Evolutionary conservation across 2,113 vertebrate species (phyloP).

Genomic region (Seriola quinqueradiata): DNA sequence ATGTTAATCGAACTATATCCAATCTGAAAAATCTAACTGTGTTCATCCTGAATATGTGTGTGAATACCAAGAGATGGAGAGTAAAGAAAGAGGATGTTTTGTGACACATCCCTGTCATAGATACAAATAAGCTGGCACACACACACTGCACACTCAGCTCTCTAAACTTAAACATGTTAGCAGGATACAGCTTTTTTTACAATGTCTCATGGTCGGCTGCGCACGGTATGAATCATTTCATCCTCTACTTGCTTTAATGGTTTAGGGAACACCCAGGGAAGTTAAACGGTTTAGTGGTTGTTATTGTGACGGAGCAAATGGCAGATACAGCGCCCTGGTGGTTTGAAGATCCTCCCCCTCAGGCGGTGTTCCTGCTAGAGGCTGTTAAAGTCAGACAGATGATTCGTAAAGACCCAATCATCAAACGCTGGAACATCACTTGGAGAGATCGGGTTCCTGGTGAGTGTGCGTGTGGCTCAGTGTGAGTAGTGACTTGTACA

Average conservation of each 20-base stretch:
- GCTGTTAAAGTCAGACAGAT: neutral
- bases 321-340: slow-evolving; percentile 1
- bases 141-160: neutral
- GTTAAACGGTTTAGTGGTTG: slow-evolving; percentile 29
- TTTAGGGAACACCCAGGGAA: slow-evolving; percentile 6
- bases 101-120: slow-evolving; percentile 27
- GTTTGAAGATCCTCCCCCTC: slow-evolving; percentile 9
- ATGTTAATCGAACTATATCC: neutral
- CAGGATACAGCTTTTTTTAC: neutral
- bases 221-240: slow-evolving; percentile 12
- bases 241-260: slow-evolving; percentile 6
- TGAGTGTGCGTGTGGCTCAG: neutral
- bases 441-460: neutral
- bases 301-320: slow-evolving; percentile 14
- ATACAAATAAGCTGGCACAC: slow-evolving; percentile 15
- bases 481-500: neutral
- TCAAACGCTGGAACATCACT: neutral
- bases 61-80: neutral
- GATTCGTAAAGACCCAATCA: neutral
- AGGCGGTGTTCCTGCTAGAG: slow-evolving; percentile 5
- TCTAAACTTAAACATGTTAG: slow-evolving; percentile 11
- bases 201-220: neutral
- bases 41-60: neutral
- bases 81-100: slow-evolving; percentile 13
- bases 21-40: neutral